These are phyloP conservation scores for Rhyacophila evoluta DNA, from an alignment of 2,888 invertebrate genomes.

Conservation along the genomic window DNA sequence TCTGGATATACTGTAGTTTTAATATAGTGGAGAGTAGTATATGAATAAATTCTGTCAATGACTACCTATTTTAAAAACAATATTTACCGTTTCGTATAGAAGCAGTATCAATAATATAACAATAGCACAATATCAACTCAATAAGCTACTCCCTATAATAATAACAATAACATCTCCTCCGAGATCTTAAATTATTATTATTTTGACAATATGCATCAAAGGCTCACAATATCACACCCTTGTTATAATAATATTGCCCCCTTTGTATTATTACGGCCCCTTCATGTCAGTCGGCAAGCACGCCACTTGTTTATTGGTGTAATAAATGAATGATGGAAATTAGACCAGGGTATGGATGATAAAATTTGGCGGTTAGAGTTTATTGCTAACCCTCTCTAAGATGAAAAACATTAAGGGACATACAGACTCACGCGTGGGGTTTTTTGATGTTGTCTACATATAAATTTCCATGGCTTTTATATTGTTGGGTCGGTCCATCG, in stretches of 20 bases:
- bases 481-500: no score
- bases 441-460: no score
- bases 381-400: not conserved
- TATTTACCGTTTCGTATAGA: no score
- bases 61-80: no score
- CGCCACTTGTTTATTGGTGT: conserved; percentile 29
- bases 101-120: no score
- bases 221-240: conserved; percentile 8
- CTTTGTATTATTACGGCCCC: not conserved
- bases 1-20: no score
- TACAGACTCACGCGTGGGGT: not conserved
- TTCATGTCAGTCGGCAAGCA: conserved; percentile 15
- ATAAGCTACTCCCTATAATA: not conserved
- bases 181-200: conserved; percentile 8
- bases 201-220: conserved; percentile 24
- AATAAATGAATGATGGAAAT: conserved; percentile 43
- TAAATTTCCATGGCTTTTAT: no score
- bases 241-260: conserved; percentile 9
- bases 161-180: not conserved
- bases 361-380: conserved; percentile 42
- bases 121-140: no score
- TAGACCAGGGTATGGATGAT: conserved; percentile 46
- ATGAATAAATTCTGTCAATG: no score
- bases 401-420: not conserved
- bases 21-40: no score